Evolutionary conservation across 2,113 vertebrate genomes (phyloP).

Genomic region (Porphyrio hochstetteri): DNA sequence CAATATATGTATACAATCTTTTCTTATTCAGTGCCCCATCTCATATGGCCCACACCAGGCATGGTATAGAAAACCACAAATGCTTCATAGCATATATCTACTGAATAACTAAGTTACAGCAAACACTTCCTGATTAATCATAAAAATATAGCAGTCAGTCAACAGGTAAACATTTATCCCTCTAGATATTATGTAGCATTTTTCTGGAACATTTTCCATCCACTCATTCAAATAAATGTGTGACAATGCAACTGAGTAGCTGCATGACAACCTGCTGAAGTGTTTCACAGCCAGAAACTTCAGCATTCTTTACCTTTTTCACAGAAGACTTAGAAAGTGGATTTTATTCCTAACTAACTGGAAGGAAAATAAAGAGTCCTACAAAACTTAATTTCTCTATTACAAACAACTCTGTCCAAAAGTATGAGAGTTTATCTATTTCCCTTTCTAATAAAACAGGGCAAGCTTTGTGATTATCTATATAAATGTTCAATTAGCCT

Average conservation of each 20-base stretch:
- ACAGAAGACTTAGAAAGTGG: neutral
- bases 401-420: neutral
- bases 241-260: neutral
- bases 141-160: neutral
- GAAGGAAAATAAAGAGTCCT: no score
- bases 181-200: neutral
- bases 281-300: neutral
- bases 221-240: neutral
- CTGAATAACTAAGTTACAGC: neutral
- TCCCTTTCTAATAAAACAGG: neutral
- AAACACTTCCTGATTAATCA: neutral
- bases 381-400: neutral
- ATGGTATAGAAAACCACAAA: neutral
- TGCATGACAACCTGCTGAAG: neutral
- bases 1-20: neutral
- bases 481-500: constrained; percentile 52
- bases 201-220: neutral
- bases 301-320: neutral
- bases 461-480: constrained; percentile 36
- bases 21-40: neutral
- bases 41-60: rapidly evolving
- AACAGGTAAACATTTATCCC: neutral
- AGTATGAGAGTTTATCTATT: neutral
- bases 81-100: neutral
- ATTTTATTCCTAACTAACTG: neutral